phyloP scores from a whole-genome alignment of 2,888 invertebrate species.

The Aporophyla nigra region DNA sequence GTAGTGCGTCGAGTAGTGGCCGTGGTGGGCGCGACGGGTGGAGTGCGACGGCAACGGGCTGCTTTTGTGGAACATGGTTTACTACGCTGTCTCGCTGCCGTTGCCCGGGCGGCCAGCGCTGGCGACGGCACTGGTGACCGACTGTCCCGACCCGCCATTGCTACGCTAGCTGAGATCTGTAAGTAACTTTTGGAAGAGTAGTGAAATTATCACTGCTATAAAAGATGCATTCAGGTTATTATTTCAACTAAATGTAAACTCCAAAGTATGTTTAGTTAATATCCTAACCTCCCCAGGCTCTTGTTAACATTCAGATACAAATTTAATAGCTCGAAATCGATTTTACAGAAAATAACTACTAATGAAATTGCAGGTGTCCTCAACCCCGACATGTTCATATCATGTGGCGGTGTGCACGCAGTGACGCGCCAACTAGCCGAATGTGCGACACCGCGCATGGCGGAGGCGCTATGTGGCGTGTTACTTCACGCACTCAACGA shows the following conservation, averaged over 20 bases:
- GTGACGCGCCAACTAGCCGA: constrained; percentile 95
- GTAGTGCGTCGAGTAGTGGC: constrained; percentile 92
- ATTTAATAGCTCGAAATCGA: background rate
- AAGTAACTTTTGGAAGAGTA: constrained; percentile 68
- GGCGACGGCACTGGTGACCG: constrained; percentile 94
- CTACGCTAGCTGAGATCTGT: constrained; percentile 97
- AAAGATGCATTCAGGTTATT: background rate
- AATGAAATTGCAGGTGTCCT: constrained; percentile 91
- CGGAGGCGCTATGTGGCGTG: constrained; percentile 97
- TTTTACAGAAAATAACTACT: background rate
- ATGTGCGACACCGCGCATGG: constrained; percentile 96
- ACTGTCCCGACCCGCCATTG: constrained; percentile 95
- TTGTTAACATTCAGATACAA: background rate
- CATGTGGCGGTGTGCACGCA: constrained; percentile 95
- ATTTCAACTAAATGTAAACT: background rate
- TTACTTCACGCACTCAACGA: constrained; percentile 96
- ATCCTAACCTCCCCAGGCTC: no score
- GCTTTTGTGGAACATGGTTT: constrained; percentile 94
- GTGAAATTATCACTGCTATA: background rate
- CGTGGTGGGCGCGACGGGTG: constrained; percentile 89
- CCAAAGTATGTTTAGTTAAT: no score
- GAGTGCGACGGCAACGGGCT: constrained; percentile 93
- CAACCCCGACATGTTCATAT: constrained; percentile 95
- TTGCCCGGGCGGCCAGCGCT: constrained; percentile 94
- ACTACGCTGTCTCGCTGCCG: constrained; percentile 95